Evolutionary conservation across 2,113 vertebrate genomes (phyloP), one percentile per base, ranked within the genome.

Genomic region (Dasyurus viverrinus): DNA sequence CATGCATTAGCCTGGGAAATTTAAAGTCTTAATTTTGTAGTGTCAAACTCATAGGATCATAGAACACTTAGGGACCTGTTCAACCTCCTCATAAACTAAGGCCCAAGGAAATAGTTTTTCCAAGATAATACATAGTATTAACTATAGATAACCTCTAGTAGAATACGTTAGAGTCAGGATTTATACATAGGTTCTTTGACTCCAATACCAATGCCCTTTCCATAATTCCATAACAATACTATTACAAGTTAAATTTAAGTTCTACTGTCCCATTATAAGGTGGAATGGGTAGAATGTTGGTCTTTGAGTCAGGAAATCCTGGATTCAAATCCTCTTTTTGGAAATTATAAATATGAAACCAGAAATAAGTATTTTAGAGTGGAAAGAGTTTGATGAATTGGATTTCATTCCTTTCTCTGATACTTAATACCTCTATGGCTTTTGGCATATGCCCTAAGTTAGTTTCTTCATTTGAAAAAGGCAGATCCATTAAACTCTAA

Each of bases 241-340:
- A 84, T 84, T 90, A 9, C 46, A 94, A 76, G 5, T 57, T 47
- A 93, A 96, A 94, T 57, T 42, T 93, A 50, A 57, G 11, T 89
- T 95, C 42, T 47, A 90, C 0, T 53, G 27, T 92, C 8, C 11
- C 90, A 3, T 94, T 84, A 84, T 1, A 19, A 22, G 68, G n/a
- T 23, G 0, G n/a, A n/a, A 23, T 42, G 19, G 26, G n/a, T 84
- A 84, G n/a, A 84, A 42, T 8, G 42, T 8, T 42, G n/a, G 19
- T 8, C 36, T 84, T 42, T 42, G 6, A 84, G 68, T 22, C 19
- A 84, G 68, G 36, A 84, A 84, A n/a, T 42, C 0, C 68, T 84
- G 19, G 19, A 16, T 42, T 42, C 60, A 84, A 8, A n/a, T 42
- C 6, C 68, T 84, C n/a, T 23, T 16, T 84, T 84, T 84, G 68